Base-by-base conservation (phyloP, 2,113 vertebrate genomes). In the Urocynchramus pylzowi region DNA sequence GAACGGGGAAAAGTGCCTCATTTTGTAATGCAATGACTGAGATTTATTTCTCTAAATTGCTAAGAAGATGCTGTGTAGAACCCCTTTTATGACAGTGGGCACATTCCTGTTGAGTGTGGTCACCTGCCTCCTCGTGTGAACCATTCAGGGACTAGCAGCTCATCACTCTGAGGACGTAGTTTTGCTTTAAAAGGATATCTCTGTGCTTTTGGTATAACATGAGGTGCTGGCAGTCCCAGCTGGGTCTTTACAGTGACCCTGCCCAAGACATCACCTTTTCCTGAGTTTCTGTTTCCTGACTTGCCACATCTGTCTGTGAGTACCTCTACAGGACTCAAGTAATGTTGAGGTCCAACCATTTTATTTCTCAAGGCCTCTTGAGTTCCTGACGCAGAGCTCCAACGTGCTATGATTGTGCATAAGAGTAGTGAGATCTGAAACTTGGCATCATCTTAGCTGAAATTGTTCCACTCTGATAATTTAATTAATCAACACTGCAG, bases 401-500 rank as follows among this genome's bases (percentile, higher is more conserved):
- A 0, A 1, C 18, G 35, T 11, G 21, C 67, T 86, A 50, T 67
- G 70, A 56, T 45, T 68, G 64, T 54, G 27, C 44, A 7, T 50
- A 44, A 77, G 68, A 64, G 53, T 61, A 83, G 54, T 23, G 35
- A 90, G 82, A 91, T 84, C 86, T 91, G 91, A 97, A 97, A 93
- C 56, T 60, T 94, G 94, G 90, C 92, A 90, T 87, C 74, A 28
- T 94, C 94, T 93, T 95, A 74, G 54, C 88, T 97, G 68, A 75
- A 95, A 95, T 93, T 95, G 79, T 95, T 96, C 95, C 78, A 90
- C 93, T 97, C 82, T 96, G 91, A 97, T 97, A 97, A 97, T 97
- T 91, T 96, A 96, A 96, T 97, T 97, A 97, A 95, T 96, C 93
- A 94, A 94, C 91, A 90, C 77, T 82, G 90, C 84, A 76, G 90